Evolutionary conservation across 2,113 vertebrate genomes (phyloP).

Genomic region (Campylorhamphus procurvoides): DNA sequence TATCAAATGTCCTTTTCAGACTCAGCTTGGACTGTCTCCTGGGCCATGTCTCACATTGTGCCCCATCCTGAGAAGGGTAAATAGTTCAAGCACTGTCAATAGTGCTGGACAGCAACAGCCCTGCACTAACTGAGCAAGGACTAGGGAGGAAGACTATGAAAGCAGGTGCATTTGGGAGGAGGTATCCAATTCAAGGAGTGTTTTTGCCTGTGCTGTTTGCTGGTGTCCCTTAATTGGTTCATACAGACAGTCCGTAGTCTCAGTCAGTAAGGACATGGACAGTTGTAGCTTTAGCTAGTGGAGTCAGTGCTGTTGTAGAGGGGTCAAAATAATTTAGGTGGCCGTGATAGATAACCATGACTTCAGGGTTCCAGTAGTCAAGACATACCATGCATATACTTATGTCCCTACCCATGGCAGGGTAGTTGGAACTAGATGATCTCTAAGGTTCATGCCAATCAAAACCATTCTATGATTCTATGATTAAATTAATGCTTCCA

Average conservation of each 20-base stretch:
- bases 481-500: neutral
- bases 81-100: neutral
- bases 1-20: neutral
- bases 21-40: neutral
- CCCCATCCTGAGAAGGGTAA: neutral
- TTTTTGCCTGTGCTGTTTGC: neutral
- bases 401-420: neutral
- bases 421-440: neutral
- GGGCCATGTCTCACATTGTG: neutral
- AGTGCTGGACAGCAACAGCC: neutral
- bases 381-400: neutral
- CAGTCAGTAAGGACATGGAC: neutral
- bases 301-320: neutral
- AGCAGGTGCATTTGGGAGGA: neutral
- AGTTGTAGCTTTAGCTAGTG: neutral
- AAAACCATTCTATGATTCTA: neutral
- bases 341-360: neutral
- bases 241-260: too few relatives aligned
- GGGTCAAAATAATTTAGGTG: neutral
- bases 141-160: neutral
- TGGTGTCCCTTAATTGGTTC: neutral
- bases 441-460: neutral
- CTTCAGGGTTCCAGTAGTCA: neutral
- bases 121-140: fast-evolving
- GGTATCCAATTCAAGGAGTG: neutral